phyloP scores from a whole-genome alignment of 2,888 invertebrate genomes.

The Adineta ricciae region DNA sequence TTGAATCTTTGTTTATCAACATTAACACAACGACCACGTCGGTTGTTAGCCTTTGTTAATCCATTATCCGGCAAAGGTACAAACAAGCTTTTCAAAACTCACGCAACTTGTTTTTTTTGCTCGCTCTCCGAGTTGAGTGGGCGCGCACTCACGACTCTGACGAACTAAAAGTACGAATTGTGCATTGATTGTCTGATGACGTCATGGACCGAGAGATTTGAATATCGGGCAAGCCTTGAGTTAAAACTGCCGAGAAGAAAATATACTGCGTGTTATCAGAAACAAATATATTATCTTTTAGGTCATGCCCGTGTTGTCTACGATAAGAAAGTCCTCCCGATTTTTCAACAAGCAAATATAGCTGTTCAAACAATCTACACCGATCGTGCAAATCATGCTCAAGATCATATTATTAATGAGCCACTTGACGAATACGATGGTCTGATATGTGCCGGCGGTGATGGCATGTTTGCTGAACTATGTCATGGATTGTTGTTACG shows the following conservation, averaged over 20 bases:
- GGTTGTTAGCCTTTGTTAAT: constrained; percentile 18
- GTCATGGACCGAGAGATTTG: too few species aligned
- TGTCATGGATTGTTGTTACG: background rate
- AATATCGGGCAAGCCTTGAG: too few species aligned
- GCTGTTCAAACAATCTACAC: background rate
- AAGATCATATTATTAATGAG: constrained; percentile 26
- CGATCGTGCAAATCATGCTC: constrained; percentile 30
- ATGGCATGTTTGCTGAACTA: background rate
- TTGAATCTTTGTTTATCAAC: background rate
- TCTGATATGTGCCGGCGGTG: background rate
- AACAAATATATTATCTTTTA: background rate
- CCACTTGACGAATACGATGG: constrained; percentile 18
- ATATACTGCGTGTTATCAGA: background rate
- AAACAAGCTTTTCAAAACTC: background rate
- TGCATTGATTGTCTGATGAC: background rate
- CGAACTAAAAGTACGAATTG: background rate
- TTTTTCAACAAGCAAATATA: background rate
- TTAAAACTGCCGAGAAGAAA: too few species aligned
- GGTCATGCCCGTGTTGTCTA: background rate
- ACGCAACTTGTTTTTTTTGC: too few species aligned
- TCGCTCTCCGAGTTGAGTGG: background rate
- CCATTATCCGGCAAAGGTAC: constrained; percentile 12
- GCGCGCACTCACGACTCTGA: background rate
- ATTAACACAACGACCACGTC: background rate
- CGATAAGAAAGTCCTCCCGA: background rate